These are phyloP conservation scores for Andricus quercusramuli DNA, from an alignment of 2,888 invertebrate genomes.

Conservation along the genomic window DNA sequence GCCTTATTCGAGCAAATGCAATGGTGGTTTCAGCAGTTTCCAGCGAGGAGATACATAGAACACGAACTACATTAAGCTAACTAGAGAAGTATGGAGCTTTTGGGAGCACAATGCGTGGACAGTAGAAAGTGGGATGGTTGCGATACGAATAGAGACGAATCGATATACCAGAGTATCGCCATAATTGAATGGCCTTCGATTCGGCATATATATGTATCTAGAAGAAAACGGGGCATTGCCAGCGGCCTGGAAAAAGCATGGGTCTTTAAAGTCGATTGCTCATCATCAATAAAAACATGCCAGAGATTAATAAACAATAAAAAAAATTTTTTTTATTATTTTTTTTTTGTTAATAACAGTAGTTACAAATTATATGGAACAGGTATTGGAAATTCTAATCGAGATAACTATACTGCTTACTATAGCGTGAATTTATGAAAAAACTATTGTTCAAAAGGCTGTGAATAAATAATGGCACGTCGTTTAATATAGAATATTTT, in stretches of 20 bases:
- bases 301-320: background rate
- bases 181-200: slow-evolving; percentile 40
- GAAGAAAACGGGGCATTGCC: slow-evolving; percentile 20
- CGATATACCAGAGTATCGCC: slow-evolving; percentile 29
- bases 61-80: background rate
- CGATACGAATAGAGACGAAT: slow-evolving; percentile 34
- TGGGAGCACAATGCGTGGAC: slow-evolving; percentile 21
- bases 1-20: background rate
- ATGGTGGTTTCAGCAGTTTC: background rate
- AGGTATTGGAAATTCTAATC: no score
- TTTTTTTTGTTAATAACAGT: no score
- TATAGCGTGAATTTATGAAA: no score
- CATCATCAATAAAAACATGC: background rate
- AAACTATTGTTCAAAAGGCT: no score
- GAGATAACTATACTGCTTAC: no score
- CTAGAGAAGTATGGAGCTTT: slow-evolving; percentile 15
- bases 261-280: slow-evolving; percentile 20
- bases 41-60: background rate
- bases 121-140: slow-evolving; percentile 1
- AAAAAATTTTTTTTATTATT: no score
- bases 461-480: no score
- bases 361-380: no score
- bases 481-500: no score
- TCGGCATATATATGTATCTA: slow-evolving; percentile 12
- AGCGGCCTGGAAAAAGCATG: slow-evolving; percentile 22